These are phyloP conservation scores for Pyrocoelia pectoralis DNA, from an alignment of 2,888 invertebrate genomes.

Conservation along the genomic window DNA sequence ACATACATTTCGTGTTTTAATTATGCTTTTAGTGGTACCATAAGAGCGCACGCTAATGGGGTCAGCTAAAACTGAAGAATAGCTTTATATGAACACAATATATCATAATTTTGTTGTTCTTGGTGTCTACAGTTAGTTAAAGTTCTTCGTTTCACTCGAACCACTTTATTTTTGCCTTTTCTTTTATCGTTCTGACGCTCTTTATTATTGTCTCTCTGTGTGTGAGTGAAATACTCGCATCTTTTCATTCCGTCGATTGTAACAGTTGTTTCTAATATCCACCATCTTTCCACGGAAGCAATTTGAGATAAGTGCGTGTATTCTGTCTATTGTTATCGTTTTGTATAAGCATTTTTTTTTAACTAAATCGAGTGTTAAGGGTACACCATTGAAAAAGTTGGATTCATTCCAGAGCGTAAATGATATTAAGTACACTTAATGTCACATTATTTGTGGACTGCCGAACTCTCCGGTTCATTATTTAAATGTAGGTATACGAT, in stretches of 20 bases:
- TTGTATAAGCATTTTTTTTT: slow-evolving; percentile 6
- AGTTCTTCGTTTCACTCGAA: slow-evolving; percentile 27
- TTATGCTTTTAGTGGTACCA: slow-evolving; percentile 55
- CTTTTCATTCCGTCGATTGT: slow-evolving; percentile 24
- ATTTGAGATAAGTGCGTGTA: slow-evolving; percentile 5
- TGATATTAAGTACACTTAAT: background rate
- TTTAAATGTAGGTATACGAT: too few species aligned
- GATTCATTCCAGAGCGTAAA: slow-evolving; percentile 5
- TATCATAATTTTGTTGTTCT: slow-evolving; percentile 44
- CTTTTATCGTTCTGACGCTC: slow-evolving; percentile 23
- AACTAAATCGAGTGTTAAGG: slow-evolving; percentile 3
- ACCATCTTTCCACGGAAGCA: background rate
- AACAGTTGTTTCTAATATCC: slow-evolving; percentile 19
- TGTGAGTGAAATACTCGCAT: slow-evolving; percentile 16
- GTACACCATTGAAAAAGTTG: background rate
- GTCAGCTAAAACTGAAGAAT: slow-evolving; percentile 47
- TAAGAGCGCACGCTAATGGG: slow-evolving; percentile 49
- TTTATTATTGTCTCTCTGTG: slow-evolving; percentile 24
- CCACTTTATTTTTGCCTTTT: slow-evolving; percentile 31
- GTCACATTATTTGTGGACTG: background rate
- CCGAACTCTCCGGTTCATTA: too few species aligned
- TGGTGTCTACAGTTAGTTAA: slow-evolving; percentile 38
- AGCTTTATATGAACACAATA: slow-evolving; percentile 40
- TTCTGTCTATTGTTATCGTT: slow-evolving; percentile 2
- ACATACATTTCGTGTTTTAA: slow-evolving; percentile 57